A percentile compares a stretch with the other conserved stretches of the same genome.
Evolutionary conservation across 2,888 invertebrate genomes (phyloP).

Genomic region (Callimorpha dominula): DNA sequence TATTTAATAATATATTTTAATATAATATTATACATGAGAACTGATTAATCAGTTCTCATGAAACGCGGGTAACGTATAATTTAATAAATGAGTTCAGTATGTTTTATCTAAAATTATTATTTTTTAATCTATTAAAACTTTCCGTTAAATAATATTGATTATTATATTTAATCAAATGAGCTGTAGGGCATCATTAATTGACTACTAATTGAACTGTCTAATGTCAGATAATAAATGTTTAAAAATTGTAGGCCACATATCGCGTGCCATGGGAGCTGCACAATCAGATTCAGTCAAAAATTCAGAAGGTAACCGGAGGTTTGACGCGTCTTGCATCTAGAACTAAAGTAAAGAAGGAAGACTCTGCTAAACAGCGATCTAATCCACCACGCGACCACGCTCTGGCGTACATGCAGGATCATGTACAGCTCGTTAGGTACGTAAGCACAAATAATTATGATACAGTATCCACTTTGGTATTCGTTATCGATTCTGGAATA

Average conservation of each 20-base stretch:
- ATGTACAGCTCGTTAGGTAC: constrained; percentile 92
- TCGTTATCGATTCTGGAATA: too few species aligned
- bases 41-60: too few species aligned
- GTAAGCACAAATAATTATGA: constrained; percentile 21
- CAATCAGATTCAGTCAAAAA: constrained; percentile 98
- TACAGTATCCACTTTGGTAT: neutral
- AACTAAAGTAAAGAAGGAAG: constrained; percentile 95
- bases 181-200: too few species aligned
- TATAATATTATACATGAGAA: too few species aligned
- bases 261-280: constrained; percentile 97
- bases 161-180: neutral
- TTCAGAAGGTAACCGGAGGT: constrained; percentile 97
- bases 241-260: constrained; percentile 78
- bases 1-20: too few species aligned
- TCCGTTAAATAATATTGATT: neutral
- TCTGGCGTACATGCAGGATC: constrained; percentile 91
- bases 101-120: too few species aligned
- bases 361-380: constrained; percentile 89
- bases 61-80: neutral
- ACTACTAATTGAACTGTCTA: neutral
- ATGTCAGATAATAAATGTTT: neutral
- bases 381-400: constrained; percentile 88
- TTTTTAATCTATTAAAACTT: neutral
- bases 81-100: neutral
- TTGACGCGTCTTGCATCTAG: constrained; percentile 95